Evolutionary conservation across 1,140 invertebrate species (phyloP), one percentile per base, ranked within the genome.

Genomic region (Drosophila melanica): DNA sequence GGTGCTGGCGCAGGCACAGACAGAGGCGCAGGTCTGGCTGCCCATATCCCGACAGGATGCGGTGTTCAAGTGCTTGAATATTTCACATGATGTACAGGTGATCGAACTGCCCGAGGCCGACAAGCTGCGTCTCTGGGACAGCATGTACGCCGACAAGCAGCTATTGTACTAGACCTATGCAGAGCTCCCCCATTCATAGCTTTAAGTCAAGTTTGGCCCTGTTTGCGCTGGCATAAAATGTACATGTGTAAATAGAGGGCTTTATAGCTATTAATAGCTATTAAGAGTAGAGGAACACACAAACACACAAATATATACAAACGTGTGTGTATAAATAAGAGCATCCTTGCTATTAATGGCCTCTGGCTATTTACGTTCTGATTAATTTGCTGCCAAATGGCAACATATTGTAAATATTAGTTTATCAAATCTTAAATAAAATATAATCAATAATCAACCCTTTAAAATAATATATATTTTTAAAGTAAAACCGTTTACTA

Each of bases 61-160:
- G 48, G 67, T 81, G 8, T 91, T 93, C 39, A 87, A 92, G 67
- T 93, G 92, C 75, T 76, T 93, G 18, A 92, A 93, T 60, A 93
- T 93, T 65, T 91, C 90, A 27, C 75, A 92, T 53, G 89, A 93
- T 18, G 74, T 93, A 48, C 82, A 77, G 39, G 77, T 91, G 58
- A 91, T 91, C 63, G 90, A 92, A 48, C 90, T 93, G 78, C 93
- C 93, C 0, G 93, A 93, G 72, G 73, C 68, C n/a, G 90, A 93
- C 16, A 92, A 93, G 63, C 80, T 93, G 64, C 64, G 85, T 44
- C 85, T 93, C 54, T 93, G 93, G 93, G 91, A 92, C 63, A 79
- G 89, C 53, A 76, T 91, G 72, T 92, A 92, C 35, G 44, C 57
- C 57, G 85, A 84, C 27, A 71, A 55, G 58, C 35, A 64, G 60